Percentiles rank a stretch among this genome's conserved stretches.
phyloP scores from a whole-genome alignment of 1,140 invertebrate genomes.

The Plectrocnemia conspersa region DNA sequence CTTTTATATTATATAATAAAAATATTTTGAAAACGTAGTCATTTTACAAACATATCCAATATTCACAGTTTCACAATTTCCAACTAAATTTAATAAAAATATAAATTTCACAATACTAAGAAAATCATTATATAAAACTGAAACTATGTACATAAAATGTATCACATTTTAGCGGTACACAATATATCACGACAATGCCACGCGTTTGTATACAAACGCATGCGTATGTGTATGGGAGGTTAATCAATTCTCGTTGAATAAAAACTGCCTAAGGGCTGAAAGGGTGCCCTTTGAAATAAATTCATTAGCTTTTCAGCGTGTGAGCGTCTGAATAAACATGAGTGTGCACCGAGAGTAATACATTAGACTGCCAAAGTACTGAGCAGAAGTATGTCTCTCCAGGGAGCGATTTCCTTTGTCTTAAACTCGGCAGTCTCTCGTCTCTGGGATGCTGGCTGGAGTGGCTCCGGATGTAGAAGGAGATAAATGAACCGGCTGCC shows the following conservation, averaged over 20 bases:
- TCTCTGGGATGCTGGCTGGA: conserved; percentile 7
- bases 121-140: too few relatives aligned
- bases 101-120: too few relatives aligned
- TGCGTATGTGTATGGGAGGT: background rate
- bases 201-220: background rate
- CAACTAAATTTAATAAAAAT: too few relatives aligned
- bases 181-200: background rate
- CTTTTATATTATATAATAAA: too few relatives aligned
- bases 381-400: conserved; percentile 34
- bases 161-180: too few relatives aligned
- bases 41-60: too few relatives aligned
- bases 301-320: conserved; percentile 19
- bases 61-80: too few relatives aligned
- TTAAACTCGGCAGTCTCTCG: conserved; percentile 13
- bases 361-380: conserved; percentile 36
- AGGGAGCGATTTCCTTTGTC: conserved; percentile 35
- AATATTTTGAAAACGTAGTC: too few relatives aligned
- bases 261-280: too few relatives aligned
- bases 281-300: conserved; percentile 10
- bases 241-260: too few relatives aligned
- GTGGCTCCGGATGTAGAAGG: conserved; percentile 27
- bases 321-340: conserved; percentile 26
- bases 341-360: conserved; percentile 31
- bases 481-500: conserved; percentile 34
- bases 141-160: too few relatives aligned